Conservation (phyloP, 2,113 vertebrate species). For the Paratilapia polleni region DNA sequence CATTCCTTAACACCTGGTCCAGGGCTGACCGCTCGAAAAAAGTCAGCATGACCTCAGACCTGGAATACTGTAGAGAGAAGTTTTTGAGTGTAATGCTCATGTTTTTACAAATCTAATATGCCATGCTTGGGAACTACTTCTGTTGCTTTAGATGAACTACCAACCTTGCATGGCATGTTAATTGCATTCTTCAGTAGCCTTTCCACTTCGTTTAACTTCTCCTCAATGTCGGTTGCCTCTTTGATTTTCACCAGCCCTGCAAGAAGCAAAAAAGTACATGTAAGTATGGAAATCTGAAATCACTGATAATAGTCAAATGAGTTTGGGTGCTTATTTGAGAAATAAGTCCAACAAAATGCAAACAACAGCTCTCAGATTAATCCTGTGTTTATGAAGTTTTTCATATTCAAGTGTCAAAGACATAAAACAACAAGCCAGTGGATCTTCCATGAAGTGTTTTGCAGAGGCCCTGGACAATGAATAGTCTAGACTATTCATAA, state of each 20-base stretch:
- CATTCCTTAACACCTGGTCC: slow-evolving; percentile 95
- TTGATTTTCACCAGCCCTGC: slow-evolving; percentile 93
- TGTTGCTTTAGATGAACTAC: slow-evolving; percentile 14
- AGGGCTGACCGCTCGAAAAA: slow-evolving; percentile 97
- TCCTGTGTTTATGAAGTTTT: too few species aligned
- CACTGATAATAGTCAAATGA: not conserved
- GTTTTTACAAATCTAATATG: not conserved
- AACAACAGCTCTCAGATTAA: too few species aligned
- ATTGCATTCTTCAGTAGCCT: slow-evolving; percentile 91
- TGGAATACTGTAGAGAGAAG: slow-evolving; percentile 85
- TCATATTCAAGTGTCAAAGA: rapidly evolving
- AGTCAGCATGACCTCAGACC: slow-evolving; percentile 96
- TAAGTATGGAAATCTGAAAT: not conserved
- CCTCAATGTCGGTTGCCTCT: slow-evolving; percentile 93
- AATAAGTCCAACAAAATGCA: too few species aligned
- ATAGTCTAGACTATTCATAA: not conserved
- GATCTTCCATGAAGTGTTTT: not conserved
- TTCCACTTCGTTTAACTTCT: slow-evolving; percentile 94
- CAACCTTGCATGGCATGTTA: slow-evolving; percentile 93
- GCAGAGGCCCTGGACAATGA: not conserved
- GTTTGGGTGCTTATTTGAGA: not conserved
- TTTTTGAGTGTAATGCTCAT: not conserved
- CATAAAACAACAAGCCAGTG: not conserved
- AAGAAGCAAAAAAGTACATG: slow-evolving; percentile 6
- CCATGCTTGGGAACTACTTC: not conserved